Conservation (phyloP, 2,113 vertebrate species). For the Trogon melanurus region DNA sequence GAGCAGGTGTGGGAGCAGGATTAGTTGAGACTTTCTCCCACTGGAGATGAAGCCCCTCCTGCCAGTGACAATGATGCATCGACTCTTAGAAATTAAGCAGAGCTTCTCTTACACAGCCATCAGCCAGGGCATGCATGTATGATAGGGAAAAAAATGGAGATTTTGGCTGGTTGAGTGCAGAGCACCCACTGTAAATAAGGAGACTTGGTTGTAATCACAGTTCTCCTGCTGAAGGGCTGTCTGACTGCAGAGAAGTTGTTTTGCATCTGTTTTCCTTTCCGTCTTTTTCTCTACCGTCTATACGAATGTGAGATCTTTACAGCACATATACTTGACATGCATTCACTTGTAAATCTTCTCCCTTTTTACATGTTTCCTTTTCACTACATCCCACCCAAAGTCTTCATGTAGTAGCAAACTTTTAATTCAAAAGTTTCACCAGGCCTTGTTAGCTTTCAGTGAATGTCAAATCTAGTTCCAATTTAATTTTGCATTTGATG, state of each 20-base stretch:
- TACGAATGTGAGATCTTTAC: background rate
- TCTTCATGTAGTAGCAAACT: background rate
- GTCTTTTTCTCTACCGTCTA: background rate
- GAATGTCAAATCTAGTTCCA: background rate
- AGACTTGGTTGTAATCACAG: background rate
- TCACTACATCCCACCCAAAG: background rate
- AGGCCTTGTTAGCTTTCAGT: background rate
- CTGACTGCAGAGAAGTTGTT: background rate
- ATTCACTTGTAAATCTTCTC: background rate
- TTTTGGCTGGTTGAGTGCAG: background rate
- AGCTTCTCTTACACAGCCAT: background rate
- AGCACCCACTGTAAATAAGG: background rate
- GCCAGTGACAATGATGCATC: background rate
- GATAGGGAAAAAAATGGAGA: background rate
- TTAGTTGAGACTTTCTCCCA: background rate
- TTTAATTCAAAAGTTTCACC: background rate
- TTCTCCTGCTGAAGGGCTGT: background rate
- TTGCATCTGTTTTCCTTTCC: background rate
- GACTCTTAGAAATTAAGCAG: background rate
- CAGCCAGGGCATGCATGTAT: background rate
- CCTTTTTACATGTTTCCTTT: background rate
- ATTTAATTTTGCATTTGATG: background rate
- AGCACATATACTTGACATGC: background rate
- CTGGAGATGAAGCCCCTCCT: background rate
- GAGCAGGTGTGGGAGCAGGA: background rate